Conservation (phyloP, 1,140 invertebrate genomes). For the Pristionchus pacificus region DNA sequence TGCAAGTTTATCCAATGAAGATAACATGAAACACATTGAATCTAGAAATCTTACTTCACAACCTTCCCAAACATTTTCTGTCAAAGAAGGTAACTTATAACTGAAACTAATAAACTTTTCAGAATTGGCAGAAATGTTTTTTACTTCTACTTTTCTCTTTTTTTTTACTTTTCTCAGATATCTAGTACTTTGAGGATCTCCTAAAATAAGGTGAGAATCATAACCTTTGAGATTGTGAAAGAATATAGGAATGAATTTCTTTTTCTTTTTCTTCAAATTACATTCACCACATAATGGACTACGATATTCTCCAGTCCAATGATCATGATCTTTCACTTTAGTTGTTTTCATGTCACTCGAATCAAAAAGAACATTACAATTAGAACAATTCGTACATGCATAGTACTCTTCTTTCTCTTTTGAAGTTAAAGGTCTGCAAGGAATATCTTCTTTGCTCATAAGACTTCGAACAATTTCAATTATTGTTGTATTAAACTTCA, state of each 20-base stretch:
- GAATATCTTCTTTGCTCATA: not conserved
- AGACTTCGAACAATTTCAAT: conserved; percentile 3
- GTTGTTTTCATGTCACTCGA: too few relatives aligned
- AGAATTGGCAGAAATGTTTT: conserved; percentile 22
- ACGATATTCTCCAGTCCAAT: conserved; percentile 20
- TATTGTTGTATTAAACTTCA: conserved; percentile 14
- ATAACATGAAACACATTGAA: conserved; percentile 12
- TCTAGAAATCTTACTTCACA: conserved; percentile 40
- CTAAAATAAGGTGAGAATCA: conserved; percentile 33
- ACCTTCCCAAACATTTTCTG: too few relatives aligned
- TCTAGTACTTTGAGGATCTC: conserved; percentile 25
- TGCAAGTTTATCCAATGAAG: conserved; percentile 12
- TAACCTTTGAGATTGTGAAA: conserved; percentile 34
- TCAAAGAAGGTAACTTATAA: conserved; percentile 14
- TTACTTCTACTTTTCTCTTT: conserved; percentile 25
- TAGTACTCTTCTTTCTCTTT: conserved; percentile 7
- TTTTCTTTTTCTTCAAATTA: conserved; percentile 13
- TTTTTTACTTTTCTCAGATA: too few relatives aligned
- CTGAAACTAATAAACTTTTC: conserved; percentile 37
- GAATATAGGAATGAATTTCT: conserved; percentile 20
- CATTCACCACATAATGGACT: conserved; percentile 10
- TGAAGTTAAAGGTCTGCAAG: conserved; percentile 6
- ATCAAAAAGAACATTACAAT: conserved; percentile 3
- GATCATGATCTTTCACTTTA: conserved; percentile 27
- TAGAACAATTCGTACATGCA: conserved; percentile 11